Percentiles rank a stretch among this genome's conserved stretches.
Conservation (phyloP, 2,888 invertebrate species). For the Sinelater perroti region DNA sequence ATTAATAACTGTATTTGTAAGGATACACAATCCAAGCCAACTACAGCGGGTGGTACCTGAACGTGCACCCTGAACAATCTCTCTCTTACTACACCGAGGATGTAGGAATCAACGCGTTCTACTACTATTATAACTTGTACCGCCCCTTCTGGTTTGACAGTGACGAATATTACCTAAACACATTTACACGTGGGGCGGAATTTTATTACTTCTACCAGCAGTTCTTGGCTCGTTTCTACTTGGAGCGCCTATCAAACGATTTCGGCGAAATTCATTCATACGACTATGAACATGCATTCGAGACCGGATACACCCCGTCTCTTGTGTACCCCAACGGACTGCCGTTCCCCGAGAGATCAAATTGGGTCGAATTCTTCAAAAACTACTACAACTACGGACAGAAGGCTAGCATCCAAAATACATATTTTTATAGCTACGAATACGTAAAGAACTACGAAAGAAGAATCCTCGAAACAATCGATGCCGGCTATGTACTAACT, state of each 20-base stretch:
- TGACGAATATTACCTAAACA: constrained; percentile 63
- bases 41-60: no score
- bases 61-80: no score
- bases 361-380: constrained; percentile 63
- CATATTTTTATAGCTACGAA: constrained; percentile 63
- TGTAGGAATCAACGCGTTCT: no score
- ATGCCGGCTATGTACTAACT: constrained; percentile 62
- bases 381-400: constrained; percentile 55
- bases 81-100: no score
- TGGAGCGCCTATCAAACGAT: constrained; percentile 77
- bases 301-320: constrained; percentile 67
- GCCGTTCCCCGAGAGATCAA: constrained; percentile 70
- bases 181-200: constrained; percentile 71
- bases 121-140: no score
- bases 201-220: constrained; percentile 75
- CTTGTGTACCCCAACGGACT: constrained; percentile 72
- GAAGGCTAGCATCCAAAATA: constrained; percentile 51
- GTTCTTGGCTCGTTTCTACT: constrained; percentile 74
- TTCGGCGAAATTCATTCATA: constrained; percentile 72
- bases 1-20: background rate
- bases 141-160: constrained; percentile 69
- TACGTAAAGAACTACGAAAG: constrained; percentile 61
- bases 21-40: constrained; percentile 4
- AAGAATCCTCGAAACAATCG: constrained; percentile 67
- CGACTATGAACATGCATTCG: constrained; percentile 63